Percentiles rank a stretch among this genome's conserved stretches.
Conservation (phyloP, 1,140 invertebrate genomes). For the Drosophila grimshawi region DNA sequence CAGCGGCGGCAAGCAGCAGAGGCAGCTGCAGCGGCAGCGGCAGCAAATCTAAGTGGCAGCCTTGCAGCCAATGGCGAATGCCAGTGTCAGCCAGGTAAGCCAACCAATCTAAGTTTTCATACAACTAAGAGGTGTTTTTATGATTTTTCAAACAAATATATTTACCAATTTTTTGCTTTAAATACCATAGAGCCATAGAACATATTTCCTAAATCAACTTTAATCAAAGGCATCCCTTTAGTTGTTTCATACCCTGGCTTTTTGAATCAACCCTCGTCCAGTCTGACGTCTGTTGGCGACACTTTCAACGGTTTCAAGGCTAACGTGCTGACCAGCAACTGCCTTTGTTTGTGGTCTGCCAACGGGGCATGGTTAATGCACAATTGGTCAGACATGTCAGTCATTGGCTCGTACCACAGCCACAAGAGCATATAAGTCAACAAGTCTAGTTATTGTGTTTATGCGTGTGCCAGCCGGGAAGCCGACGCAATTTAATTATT, state of each 20-base stretch:
- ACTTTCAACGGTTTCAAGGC: conserved; percentile 51
- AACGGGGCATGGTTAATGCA: conserved; percentile 21
- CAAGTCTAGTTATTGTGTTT: conserved; percentile 52
- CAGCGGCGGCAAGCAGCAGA: conserved; percentile 74
- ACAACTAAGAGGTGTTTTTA: no score
- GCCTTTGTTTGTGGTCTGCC: conserved; percentile 62
- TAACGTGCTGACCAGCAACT: conserved; percentile 43
- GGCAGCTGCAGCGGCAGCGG: conserved; percentile 53
- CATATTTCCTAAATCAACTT: neutral
- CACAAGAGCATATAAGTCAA: conserved; percentile 56
- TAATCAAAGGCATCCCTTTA: neutral
- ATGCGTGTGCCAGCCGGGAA: conserved; percentile 41
- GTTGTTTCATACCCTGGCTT: neutral
- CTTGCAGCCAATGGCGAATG: conserved; percentile 57
- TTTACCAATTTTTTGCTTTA: neutral
- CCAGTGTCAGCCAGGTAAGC: conserved; percentile 80
- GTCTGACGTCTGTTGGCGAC: conserved; percentile 15
- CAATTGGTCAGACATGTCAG: conserved; percentile 67
- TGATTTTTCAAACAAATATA: no score
- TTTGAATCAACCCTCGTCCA: neutral
- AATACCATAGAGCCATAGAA: no score
- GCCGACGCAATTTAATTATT: conserved; percentile 81
- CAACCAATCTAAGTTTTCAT: neutral
- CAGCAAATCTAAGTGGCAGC: conserved; percentile 24
- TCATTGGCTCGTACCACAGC: conserved; percentile 26